A percentile compares a stretch with the other conserved stretches of the same genome.
These are phyloP conservation scores for Eilema sororculum DNA, from an alignment of 2,888 invertebrate genomes.

Conservation along the genomic window DNA sequence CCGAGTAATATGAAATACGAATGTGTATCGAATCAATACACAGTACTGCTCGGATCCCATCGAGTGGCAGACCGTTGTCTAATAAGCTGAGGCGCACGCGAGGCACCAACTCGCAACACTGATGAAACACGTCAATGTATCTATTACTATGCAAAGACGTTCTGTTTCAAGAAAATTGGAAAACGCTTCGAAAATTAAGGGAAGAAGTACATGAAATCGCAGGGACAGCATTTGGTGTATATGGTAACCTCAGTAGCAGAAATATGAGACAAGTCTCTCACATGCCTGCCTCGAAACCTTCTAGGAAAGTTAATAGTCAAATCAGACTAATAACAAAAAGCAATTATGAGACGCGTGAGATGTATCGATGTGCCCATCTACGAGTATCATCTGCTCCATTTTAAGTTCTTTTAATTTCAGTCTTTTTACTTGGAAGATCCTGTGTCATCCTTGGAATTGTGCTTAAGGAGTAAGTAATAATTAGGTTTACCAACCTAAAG, in stretches of 20 bases:
- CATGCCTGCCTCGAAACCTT: too few species aligned
- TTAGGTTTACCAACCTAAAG: neutral
- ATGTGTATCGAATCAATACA: neutral
- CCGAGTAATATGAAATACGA: neutral
- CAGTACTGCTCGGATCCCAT: neutral
- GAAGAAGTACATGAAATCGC: too few species aligned
- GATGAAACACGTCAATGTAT: neutral
- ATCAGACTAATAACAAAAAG: neutral
- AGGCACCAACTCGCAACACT: constrained; percentile 1
- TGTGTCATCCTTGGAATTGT: too few species aligned
- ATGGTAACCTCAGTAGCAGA: neutral
- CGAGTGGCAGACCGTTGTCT: constrained; percentile 4
- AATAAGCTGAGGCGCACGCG: neutral
- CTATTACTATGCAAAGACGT: neutral
- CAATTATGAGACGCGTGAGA: neutral
- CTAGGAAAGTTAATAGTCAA: too few species aligned
- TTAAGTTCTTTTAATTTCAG: neutral
- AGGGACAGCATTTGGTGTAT: neutral
- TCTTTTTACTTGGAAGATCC: neutral
- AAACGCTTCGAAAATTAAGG: too few species aligned
- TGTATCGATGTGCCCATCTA: neutral
- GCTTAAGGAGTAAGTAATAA: too few species aligned
- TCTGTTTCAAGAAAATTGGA: neutral
- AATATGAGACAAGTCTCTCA: too few species aligned
- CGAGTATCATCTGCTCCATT: too few species aligned